These are phyloP conservation scores for Euclidia mi DNA, from an alignment of 2,888 invertebrate species.

Conservation along the genomic window DNA sequence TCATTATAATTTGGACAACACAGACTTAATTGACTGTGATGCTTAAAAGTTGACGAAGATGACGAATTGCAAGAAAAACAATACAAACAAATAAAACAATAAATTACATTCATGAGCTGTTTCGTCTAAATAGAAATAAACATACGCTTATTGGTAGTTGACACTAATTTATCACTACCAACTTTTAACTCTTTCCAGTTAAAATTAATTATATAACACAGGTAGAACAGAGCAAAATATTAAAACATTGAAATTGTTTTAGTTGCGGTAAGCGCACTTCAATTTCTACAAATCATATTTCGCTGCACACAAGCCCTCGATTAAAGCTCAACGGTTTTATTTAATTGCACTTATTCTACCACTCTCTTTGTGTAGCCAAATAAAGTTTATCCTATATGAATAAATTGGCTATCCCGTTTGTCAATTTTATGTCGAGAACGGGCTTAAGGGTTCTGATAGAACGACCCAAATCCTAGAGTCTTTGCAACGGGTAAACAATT, in stretches of 20 bases:
- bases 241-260: neutral
- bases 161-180: no score
- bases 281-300: conserved; percentile 5
- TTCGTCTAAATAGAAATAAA: no score
- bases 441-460: conserved; percentile 46
- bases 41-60: no score
- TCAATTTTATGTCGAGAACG: conserved; percentile 54
- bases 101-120: no score
- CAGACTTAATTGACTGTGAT: no score
- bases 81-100: no score
- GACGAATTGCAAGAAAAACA: no score
- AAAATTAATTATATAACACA: no score
- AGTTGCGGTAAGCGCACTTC: neutral
- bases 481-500: conserved; percentile 30
- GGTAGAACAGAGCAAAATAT: no score
- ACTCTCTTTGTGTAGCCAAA: conserved; percentile 23
- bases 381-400: conserved; percentile 46
- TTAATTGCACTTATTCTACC: conserved; percentile 24
- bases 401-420: conserved; percentile 51
- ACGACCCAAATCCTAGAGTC: conserved; percentile 40
- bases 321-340: neutral
- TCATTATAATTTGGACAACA: no score
- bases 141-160: no score
- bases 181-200: no score
- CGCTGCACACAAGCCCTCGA: conserved; percentile 1